phyloP scores from a whole-genome alignment of 2,797 vertebrate species.

The Urosaurus nigricauda region DNA sequence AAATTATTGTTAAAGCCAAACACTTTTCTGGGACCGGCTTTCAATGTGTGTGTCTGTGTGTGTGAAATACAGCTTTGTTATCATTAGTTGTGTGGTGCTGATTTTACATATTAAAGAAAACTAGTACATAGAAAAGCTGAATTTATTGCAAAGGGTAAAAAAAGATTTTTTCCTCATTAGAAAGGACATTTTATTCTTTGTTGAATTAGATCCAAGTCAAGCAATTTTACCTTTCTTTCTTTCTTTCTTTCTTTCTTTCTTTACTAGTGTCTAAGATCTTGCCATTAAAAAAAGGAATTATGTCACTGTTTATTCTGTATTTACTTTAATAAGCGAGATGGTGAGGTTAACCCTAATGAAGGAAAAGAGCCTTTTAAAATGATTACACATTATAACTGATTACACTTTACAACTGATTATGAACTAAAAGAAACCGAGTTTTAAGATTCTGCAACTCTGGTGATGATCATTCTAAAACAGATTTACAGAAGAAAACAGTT shows the following conservation, averaged over 20 bases:
- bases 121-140: neutral
- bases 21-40: slow-evolving; percentile 2
- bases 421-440: slow-evolving; percentile 84
- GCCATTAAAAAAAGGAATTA: slow-evolving; percentile 68
- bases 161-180: neutral
- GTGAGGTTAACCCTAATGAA: slow-evolving; percentile 77
- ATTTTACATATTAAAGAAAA: slow-evolving; percentile 14
- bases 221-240: neutral
- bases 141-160: slow-evolving; percentile 10
- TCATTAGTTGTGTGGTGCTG: neutral
- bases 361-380: slow-evolving; percentile 82
- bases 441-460: slow-evolving; percentile 82
- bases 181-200: neutral
- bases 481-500: slow-evolving; percentile 95
- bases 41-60: neutral
- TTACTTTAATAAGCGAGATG: slow-evolving; percentile 80
- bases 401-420: slow-evolving; percentile 84
- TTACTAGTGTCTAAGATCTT: slow-evolving; percentile 56
- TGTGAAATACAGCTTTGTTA: neutral
- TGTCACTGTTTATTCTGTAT: slow-evolving; percentile 73
- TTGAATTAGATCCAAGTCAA: neutral
- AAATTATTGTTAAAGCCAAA: slow-evolving; percentile 9
- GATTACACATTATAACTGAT: slow-evolving; percentile 83
- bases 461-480: slow-evolving; percentile 85
- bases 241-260: slow-evolving; percentile 17